Percentiles rank a stretch among this genome's conserved stretches.
Evolutionary conservation across 2,888 invertebrate genomes (phyloP).

Genomic region (Sthenelais limicola): DNA sequence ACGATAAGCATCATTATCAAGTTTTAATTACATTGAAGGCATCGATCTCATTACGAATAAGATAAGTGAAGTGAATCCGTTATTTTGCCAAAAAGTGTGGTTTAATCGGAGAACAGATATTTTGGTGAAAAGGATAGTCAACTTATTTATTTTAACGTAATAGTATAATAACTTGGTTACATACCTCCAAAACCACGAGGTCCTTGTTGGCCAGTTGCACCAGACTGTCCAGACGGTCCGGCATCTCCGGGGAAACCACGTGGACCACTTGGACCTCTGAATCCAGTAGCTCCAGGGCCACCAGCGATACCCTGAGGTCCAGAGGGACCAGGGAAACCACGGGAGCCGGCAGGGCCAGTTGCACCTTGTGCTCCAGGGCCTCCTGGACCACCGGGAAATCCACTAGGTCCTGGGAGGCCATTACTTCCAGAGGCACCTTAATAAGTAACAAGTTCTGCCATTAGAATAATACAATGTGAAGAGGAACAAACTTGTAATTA

Average conservation of each 20-base stretch:
- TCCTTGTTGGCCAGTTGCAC: conserved; percentile 41
- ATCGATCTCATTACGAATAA: no score
- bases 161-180: conserved; percentile 24
- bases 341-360: background rate
- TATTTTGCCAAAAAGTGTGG: no score
- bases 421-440: conserved; percentile 11
- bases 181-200: conserved; percentile 35
- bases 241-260: conserved; percentile 42
- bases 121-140: no score
- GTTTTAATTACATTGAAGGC: no score
- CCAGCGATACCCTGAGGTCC: conserved; percentile 31
- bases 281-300: conserved; percentile 31
- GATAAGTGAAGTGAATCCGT: no score
- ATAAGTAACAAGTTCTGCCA: no score
- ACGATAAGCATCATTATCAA: no score
- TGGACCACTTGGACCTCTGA: conserved; percentile 33
- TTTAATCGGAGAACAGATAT: no score
- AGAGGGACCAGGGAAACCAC: conserved; percentile 22
- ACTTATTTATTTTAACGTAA: no score
- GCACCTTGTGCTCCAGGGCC: background rate
- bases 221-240: conserved; percentile 46
- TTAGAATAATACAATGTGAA: no score
- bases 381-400: background rate
- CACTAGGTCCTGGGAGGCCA: background rate
- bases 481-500: no score